phyloP scores from a whole-genome alignment of 2,113 vertebrate genomes.

The Corythoichthys intestinalis region DNA sequence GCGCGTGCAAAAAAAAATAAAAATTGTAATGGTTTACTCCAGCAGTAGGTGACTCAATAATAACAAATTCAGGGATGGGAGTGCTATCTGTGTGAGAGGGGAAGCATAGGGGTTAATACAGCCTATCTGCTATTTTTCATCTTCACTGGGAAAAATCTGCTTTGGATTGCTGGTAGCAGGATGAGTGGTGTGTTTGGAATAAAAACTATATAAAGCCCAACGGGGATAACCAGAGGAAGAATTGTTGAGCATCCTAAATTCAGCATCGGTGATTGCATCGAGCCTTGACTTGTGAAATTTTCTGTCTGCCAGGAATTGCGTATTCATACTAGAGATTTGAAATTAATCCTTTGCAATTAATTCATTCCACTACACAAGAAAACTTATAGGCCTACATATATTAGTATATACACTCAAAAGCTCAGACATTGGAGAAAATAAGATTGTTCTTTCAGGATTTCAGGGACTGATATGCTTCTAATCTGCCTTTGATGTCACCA shows the following conservation, averaged over 20 bases:
- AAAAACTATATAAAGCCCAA: constrained; percentile 30
- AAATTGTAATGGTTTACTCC: background rate
- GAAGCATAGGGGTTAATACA: background rate
- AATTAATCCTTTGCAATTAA: background rate
- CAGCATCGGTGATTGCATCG: constrained; percentile 20
- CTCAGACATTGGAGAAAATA: background rate
- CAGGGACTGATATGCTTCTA: background rate
- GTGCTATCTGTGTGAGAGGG: background rate
- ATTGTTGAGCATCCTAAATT: constrained; percentile 22
- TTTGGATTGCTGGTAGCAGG: constrained; percentile 28
- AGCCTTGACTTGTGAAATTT: constrained; percentile 16
- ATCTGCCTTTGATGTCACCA: background rate
- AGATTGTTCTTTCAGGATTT: constrained; percentile 5
- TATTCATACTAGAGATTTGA: constrained; percentile 7
- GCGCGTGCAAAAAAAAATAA: background rate
- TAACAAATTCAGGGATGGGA: background rate
- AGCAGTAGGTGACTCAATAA: background rate
- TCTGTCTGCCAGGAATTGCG: constrained; percentile 3
- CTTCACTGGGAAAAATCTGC: constrained; percentile 22
- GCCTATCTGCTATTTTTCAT: constrained; percentile 19
- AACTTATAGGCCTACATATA: background rate
- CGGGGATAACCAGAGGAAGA: constrained; percentile 17
- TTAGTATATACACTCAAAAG: background rate
- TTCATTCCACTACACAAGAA: background rate
- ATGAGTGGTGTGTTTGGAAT: constrained; percentile 26